Conservation (phyloP, 53 echinoderm and acorn worm species). For the Holothuria scabra region DNA sequence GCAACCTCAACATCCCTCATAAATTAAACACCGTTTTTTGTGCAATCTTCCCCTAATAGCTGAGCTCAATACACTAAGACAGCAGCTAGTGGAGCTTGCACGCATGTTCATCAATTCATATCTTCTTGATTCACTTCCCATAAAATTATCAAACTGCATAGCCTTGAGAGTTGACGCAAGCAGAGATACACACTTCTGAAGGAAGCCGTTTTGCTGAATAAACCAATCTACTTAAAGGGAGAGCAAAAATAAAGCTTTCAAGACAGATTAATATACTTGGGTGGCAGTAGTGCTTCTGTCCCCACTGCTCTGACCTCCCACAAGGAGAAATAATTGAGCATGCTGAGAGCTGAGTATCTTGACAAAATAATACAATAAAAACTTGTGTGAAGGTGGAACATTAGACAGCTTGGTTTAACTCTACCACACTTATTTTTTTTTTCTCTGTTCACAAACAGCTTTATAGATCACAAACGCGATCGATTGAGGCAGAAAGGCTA, state of each 20-base stretch:
- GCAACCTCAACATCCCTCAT: too few species aligned
- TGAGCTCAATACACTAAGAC: too few species aligned
- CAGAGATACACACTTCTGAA: not conserved
- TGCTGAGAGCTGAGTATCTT: constrained; percentile 16
- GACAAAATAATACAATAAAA: constrained; percentile 44
- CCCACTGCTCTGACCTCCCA: constrained; percentile 25
- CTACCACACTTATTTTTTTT: constrained; percentile 4
- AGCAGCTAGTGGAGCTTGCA: not conserved
- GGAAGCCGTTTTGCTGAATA: constrained; percentile 30
- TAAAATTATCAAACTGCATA: not conserved
- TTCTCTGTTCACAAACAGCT: not conserved
- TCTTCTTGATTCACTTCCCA: constrained; percentile 16
- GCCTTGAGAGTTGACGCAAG: constrained; percentile 18
- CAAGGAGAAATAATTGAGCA: constrained; percentile 38
- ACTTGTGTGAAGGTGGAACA: constrained; percentile 24
- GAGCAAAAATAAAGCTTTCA: constrained; percentile 31
- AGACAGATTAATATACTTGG: constrained; percentile 24
- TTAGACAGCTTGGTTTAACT: constrained; percentile 33
- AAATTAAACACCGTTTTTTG: too few species aligned
- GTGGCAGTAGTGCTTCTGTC: constrained; percentile 17
- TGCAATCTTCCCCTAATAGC: too few species aligned
- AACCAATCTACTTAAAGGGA: constrained; percentile 23
- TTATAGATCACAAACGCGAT: constrained; percentile 29
- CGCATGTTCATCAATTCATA: constrained; percentile 29
- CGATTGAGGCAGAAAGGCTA: constrained; percentile 36